These are phyloP conservation scores for Nothobranchius kuhntae DNA, from an alignment of 2,113 vertebrate genomes.

Conservation along the genomic window DNA sequence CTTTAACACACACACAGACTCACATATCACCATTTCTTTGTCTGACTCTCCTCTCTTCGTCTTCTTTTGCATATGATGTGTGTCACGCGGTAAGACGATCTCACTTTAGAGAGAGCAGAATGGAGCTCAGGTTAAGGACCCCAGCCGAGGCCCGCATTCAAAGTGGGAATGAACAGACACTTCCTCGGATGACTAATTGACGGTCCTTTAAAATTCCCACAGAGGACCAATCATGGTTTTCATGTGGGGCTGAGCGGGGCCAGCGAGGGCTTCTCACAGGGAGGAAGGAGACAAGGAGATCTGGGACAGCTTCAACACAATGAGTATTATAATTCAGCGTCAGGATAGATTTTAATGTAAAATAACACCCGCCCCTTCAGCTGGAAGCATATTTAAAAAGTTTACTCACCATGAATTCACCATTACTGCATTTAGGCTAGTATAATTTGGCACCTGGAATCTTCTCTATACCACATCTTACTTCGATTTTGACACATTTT, in stretches of 20 bases:
- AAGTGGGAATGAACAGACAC: slow-evolving; percentile 54
- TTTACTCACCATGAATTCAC: neutral
- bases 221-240: slow-evolving; percentile 65
- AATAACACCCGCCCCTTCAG: neutral
- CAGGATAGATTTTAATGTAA: slow-evolving; percentile 21
- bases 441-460: too few relatives aligned
- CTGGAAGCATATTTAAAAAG: neutral
- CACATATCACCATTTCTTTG: neutral
- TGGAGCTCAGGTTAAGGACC: slow-evolving; percentile 71
- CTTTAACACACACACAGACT: slow-evolving; percentile 16
- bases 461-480: too few relatives aligned
- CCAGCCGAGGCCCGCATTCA: slow-evolving; percentile 66
- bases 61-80: slow-evolving; percentile 66
- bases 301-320: slow-evolving; percentile 26
- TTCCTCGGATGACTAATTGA: slow-evolving; percentile 69
- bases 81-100: slow-evolving; percentile 42
- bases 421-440: neutral
- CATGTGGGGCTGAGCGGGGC: slow-evolving; percentile 49
- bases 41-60: neutral
- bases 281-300: slow-evolving; percentile 43
- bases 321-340: slow-evolving; percentile 50
- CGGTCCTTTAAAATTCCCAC: slow-evolving; percentile 72
- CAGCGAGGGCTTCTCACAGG: slow-evolving; percentile 30
- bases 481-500: too few relatives aligned
- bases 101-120: slow-evolving; percentile 49